Evolutionary conservation across 2,888 invertebrate genomes (phyloP).

Genomic region (Epinotia brunnichana): DNA sequence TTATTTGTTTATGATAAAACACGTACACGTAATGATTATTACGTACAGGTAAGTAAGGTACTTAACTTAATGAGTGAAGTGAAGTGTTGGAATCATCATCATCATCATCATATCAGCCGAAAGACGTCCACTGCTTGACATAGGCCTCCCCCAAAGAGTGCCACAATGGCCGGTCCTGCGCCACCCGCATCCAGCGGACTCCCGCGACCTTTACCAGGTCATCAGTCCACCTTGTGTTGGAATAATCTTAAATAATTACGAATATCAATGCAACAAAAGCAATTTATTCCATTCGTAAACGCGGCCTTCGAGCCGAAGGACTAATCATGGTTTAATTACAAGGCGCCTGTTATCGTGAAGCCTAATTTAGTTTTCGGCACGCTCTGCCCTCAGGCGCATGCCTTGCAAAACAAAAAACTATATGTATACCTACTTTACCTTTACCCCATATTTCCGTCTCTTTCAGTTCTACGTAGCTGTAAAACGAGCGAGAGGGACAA

Average conservation of each 20-base stretch:
- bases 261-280: neutral
- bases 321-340: slow-evolving; percentile 47
- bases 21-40: neutral
- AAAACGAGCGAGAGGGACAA: slow-evolving; percentile 8
- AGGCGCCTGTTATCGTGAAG: slow-evolving; percentile 38
- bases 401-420: slow-evolving; percentile 11
- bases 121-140: too few relatives aligned
- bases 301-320: slow-evolving; percentile 34
- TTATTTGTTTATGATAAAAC: slow-evolving; percentile 5
- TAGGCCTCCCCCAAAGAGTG: too few relatives aligned
- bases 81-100: too few relatives aligned
- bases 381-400: slow-evolving; percentile 50
- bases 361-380: slow-evolving; percentile 53
- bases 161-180: too few relatives aligned
- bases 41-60: neutral
- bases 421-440: slow-evolving; percentile 8
- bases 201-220: too few relatives aligned
- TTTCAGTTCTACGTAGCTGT: slow-evolving; percentile 1
- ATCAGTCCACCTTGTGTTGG: too few relatives aligned
- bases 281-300: slow-evolving; percentile 21
- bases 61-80: neutral
- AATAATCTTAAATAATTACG: too few relatives aligned
- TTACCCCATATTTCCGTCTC: neutral
- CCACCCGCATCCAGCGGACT: too few relatives aligned
- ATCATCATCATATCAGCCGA: too few relatives aligned